These are phyloP conservation scores for Malurus splendens DNA, from an alignment of 2,797 vertebrate species.

Conservation along the genomic window DNA sequence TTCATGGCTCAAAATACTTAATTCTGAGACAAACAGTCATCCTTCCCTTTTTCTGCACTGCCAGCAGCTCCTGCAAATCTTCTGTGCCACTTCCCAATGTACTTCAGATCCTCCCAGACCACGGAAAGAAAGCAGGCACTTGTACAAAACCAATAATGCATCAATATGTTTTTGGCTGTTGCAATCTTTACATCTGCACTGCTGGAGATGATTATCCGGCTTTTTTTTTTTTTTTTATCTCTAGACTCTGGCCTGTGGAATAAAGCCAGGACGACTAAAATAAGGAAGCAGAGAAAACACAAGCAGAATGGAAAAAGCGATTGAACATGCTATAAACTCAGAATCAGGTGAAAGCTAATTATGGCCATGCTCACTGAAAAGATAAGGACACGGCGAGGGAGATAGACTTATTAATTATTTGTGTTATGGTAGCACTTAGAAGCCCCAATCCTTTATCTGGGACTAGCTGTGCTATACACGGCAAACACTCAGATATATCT, in stretches of 20 bases:
- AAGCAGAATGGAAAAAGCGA: not conserved
- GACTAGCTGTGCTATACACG: constrained; percentile 11
- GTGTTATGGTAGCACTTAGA: constrained; percentile 59
- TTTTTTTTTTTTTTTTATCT: not conserved
- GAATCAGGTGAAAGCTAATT: constrained; percentile 43
- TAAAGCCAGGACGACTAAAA: constrained; percentile 4
- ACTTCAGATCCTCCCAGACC: not conserved
- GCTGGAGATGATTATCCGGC: constrained; percentile 12
- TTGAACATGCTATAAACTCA: constrained; percentile 27
- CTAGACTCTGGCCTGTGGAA: not conserved
- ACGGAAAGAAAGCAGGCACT: not conserved
- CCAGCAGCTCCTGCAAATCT: not conserved
- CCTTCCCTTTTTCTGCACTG: not conserved
- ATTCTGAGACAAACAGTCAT: not conserved
- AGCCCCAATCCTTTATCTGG: constrained; percentile 45
- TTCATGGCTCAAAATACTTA: not conserved
- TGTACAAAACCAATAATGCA: constrained; percentile 5
- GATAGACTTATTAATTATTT: constrained; percentile 56
- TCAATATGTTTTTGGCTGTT: not conserved
- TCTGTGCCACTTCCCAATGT: not conserved
- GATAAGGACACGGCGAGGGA: constrained; percentile 7
- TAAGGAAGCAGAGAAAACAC: constrained; percentile 1
- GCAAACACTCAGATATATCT: constrained; percentile 20
- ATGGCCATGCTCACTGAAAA: constrained; percentile 8
- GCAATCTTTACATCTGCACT: not conserved